Evolutionary conservation across 2,888 invertebrate genomes (phyloP), one percentile per base, ranked within the genome.

Genomic region (Cylindroiulus punctatus): DNA sequence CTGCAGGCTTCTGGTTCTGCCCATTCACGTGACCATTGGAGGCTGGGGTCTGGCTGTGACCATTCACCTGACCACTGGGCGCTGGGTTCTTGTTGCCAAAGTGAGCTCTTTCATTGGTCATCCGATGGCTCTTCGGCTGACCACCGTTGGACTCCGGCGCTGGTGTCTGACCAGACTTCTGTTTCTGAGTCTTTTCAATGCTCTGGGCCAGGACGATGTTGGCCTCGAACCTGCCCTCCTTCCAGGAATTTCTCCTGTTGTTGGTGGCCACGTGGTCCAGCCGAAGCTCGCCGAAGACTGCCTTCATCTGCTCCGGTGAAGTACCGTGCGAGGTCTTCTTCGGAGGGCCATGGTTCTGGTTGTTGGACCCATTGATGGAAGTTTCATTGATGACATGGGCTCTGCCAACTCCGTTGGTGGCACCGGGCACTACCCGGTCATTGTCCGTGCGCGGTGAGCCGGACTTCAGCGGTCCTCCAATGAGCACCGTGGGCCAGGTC

Each of bases 221-320:
- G 76, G 76, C 30, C 76, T 83, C 83, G 32, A 83, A 83, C 40
- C 83, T 36, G 44, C 40, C 32, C 19, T 83, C 83, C 14, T 83
- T 83, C 83, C 4, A 22, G 4, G 83, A 83, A 44, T 83, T 83
- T n/a, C n/a, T 36, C 12, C 83, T 36, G n/a, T 83, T 83, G n/a
- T 83, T 83, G 22, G 40, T 44, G 44, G 83, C 44, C 36, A 83
- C 82, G 32, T 82, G 82, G 12, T 82, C 82, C 17, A 36, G 32
- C 26, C 81, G 82, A 40, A 40, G 22, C 14, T 82, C 82, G 5
- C 36, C 36, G 7, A 17, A 26, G 10, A 22, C 30, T 5, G 76
- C 2, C 22, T 76, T 76, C 22, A 30, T 76, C 76, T 76, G 76
- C 76, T 0, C 30, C 2, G 14, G 1, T 12, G 26, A 7, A 26